Evolutionary conservation across 2,113 vertebrate genomes (phyloP), one percentile per base, ranked within the genome.

Genomic region (Pongo pygmaeus): DNA sequence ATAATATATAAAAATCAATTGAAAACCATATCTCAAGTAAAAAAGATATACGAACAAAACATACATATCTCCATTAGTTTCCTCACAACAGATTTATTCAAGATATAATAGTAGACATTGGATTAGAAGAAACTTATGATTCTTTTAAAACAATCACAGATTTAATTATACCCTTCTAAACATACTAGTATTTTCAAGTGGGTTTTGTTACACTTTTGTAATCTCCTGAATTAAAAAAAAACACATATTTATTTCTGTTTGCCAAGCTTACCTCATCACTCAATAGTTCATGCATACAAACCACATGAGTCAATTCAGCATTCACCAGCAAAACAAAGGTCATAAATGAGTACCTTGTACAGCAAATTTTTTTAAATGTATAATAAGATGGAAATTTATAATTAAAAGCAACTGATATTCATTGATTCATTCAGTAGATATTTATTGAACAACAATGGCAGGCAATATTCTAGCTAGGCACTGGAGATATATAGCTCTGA

Each of bases 261-360:
- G 38, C 50, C 61, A 97, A 87, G 72, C 48, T 87, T 69, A 90
- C 52, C 27, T 52, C 89, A 78, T 61, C 43, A 78, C 61, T n/a
- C 22, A 94, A 61, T 69, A 94, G 46, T 95, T 57, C 69, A 97
- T 83, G 78, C 20, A 4, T 13, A 75, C 17, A 3, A 77, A 84
- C 0, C 2, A 1, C 64, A 85, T 93, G 38, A 84, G 57, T 80
- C 85, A 96, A 69, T 35, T 35, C 81, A 96, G 87, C 20, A 72
- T 14, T 69, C 84, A 52, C 43, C 81, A 97, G 84, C 59, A 85
- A 91, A 70, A 67, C 84, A 72, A 96, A 91, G 91, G 91, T 94
- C 84, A 55, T 25, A 92, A 96, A 96, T 40, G 25, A 95, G 20
- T 48, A 2, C 43, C 46, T 46, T 85, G 1, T 48, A 52, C 0